Conservation (phyloP, 2,888 invertebrate species). For the Gerris lacustris region DNA sequence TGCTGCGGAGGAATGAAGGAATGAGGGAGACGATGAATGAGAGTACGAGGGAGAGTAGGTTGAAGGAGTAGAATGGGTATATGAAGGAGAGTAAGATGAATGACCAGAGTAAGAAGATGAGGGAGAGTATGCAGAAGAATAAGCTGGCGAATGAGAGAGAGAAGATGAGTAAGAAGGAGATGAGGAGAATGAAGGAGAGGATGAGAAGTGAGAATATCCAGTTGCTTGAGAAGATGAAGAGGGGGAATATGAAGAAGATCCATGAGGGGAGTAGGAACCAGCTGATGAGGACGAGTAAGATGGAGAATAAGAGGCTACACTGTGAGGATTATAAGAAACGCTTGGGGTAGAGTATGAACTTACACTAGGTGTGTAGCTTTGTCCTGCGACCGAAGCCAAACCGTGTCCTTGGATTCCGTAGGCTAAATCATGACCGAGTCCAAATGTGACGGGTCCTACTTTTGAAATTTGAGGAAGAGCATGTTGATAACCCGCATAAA, state of each 20-base stretch:
- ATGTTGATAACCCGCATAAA: constrained; percentile 16
- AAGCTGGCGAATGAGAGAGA: neutral
- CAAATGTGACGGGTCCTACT: neutral
- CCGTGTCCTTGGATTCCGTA: constrained; percentile 10
- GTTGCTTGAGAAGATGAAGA: constrained; percentile 19
- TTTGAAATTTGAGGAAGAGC: neutral
- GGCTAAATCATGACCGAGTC: constrained; percentile 5
- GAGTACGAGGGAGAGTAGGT: constrained; percentile 24
- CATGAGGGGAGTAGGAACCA: constrained; percentile 9
- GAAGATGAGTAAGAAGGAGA: constrained; percentile 10
- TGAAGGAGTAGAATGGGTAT: constrained; percentile 22
- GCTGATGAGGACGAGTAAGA: constrained; percentile 6
- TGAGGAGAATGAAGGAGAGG: constrained; percentile 13
- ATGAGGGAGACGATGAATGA: constrained; percentile 23
- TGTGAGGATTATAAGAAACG: neutral
- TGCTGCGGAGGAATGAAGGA: constrained; percentile 19
- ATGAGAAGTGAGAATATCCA: constrained; percentile 21
- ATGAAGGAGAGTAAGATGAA: constrained; percentile 20
- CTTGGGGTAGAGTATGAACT: neutral
- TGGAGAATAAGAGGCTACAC: neutral
- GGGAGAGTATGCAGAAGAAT: constrained; percentile 9
- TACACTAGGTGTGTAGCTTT: neutral
- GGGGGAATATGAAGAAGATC: constrained; percentile 12
- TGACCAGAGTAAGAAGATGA: constrained; percentile 14
- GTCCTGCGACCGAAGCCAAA: constrained; percentile 7